phyloP scores from a whole-genome alignment of 1,140 invertebrate genomes.

The Periplaneta americana region DNA sequence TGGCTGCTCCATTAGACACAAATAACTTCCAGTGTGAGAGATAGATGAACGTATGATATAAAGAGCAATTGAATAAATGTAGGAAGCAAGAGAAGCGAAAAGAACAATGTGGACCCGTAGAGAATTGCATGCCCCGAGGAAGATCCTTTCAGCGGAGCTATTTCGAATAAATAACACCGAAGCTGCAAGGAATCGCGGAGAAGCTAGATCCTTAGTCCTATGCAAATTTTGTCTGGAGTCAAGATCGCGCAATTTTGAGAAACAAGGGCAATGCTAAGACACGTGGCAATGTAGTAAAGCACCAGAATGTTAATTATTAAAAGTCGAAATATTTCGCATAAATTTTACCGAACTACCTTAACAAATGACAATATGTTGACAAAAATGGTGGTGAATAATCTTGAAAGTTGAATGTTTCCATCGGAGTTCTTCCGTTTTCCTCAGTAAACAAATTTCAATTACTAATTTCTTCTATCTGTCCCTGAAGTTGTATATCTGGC shows the following conservation, averaged over 20 bases:
- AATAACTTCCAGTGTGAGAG: background rate
- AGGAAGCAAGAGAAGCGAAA: background rate
- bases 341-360: no score
- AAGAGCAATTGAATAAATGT: background rate
- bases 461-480: no score
- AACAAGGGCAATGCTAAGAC: no score
- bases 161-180: background rate
- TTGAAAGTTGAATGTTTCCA: no score
- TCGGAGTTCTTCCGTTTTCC: no score
- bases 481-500: no score
- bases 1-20: background rate
- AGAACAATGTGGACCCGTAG: background rate
- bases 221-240: background rate
- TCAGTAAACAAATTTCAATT: no score
- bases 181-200: background rate
- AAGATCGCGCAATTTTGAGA: background rate
- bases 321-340: no score
- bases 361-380: no score
- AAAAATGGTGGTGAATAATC: no score
- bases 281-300: no score
- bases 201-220: background rate
- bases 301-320: no score
- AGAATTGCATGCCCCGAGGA: background rate
- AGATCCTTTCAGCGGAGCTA: background rate
- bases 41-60: background rate